A percentile compares a stretch with the other conserved stretches of the same genome.
Conservation (phyloP, 2,797 vertebrate genomes). For the Tiaroga cobitis region DNA sequence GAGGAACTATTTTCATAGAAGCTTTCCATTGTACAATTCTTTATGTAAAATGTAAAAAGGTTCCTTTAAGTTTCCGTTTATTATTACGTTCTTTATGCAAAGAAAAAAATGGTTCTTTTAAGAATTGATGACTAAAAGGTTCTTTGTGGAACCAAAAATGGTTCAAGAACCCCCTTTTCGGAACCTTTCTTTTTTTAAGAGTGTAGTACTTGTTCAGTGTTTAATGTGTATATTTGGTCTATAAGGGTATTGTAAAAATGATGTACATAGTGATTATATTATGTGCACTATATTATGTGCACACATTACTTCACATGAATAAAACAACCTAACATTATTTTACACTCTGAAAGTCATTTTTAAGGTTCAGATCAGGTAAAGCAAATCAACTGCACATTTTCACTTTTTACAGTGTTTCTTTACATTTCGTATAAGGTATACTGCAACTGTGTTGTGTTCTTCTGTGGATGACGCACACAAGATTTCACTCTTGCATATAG, state of each 20-base stretch:
- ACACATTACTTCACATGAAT: too few species aligned
- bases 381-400: not conserved
- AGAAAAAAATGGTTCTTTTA: too few species aligned
- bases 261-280: not conserved
- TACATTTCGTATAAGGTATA: not conserved
- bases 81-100: not conserved
- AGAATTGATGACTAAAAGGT: not conserved
- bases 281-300: not conserved
- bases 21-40: too few species aligned
- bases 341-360: not conserved
- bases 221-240: not conserved
- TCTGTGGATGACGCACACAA: not conserved
- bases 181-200: not conserved
- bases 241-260: not conserved
- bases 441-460: not conserved
- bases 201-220: too few species aligned
- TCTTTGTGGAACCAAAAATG: not conserved
- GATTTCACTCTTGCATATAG: conserved; percentile 6
- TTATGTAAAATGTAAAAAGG: too few species aligned
- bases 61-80: too few species aligned
- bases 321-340: not conserved
- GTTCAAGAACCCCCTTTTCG: not conserved
- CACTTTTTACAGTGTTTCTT: not conserved
- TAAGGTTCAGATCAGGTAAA: not conserved
- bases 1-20: too few species aligned